phyloP scores from a whole-genome alignment of 2,113 vertebrate species.

The Tupaia tana region DNA sequence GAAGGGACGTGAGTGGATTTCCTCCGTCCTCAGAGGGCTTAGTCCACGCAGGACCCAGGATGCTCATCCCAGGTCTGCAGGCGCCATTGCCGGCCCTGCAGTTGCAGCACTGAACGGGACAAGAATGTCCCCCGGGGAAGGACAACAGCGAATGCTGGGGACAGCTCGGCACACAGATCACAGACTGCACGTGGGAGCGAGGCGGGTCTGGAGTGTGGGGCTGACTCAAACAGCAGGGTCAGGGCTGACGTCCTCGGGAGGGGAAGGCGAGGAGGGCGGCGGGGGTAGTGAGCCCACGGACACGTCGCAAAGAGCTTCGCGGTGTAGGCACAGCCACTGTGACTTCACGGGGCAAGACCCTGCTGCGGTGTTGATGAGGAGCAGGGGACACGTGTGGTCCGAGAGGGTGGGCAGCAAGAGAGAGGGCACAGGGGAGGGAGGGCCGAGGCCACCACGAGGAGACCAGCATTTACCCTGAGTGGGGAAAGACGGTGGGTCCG shows the following conservation, averaged over 20 bases:
- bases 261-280: neutral
- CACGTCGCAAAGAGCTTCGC: neutral
- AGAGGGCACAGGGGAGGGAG: neutral
- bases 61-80: no score
- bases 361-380: fast-evolving
- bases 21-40: no score
- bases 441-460: neutral
- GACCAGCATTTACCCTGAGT: neutral
- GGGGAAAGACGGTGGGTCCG: neutral
- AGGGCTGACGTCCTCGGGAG: neutral
- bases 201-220: fast-evolving
- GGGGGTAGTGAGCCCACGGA: no score
- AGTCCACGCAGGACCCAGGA: no score
- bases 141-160: no score
- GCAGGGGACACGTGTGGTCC: neutral
- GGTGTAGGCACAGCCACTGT: neutral
- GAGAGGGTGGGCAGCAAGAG: neutral
- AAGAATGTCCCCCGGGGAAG: no score
- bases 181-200: no score
- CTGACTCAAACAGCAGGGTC: fast-evolving
- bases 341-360: neutral
- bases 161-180: no score
- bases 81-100: no score
- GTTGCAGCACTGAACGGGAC: no score
- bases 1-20: no score